Evolutionary conservation across 2,113 vertebrate genomes (phyloP).

Genomic region (Phylloscopus trochilus): DNA sequence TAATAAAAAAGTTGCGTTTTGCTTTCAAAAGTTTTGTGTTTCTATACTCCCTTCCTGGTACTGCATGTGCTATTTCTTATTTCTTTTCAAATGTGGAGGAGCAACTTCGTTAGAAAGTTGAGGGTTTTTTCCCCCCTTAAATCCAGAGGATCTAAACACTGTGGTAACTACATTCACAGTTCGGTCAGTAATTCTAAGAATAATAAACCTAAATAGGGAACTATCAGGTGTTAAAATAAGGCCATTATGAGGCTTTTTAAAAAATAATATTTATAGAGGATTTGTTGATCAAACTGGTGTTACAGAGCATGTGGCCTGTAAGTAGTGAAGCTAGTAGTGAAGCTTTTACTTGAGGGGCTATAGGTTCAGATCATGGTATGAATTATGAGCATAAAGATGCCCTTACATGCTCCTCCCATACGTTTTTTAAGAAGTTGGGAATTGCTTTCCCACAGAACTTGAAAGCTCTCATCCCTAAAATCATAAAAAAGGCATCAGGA

Average conservation of each 20-base stretch:
- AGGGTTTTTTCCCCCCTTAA: rapidly evolving
- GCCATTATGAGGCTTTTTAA: background rate
- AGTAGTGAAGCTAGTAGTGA: background rate
- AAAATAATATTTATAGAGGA: background rate
- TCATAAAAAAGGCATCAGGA: background rate
- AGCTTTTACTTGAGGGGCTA: background rate
- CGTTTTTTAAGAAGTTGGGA: background rate
- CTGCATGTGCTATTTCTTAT: background rate
- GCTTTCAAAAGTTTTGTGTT: background rate
- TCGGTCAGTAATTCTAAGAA: background rate
- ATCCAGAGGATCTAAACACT: background rate
- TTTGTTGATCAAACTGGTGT: background rate
- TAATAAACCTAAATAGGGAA: background rate
- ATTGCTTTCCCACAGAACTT: background rate
- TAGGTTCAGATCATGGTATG: background rate
- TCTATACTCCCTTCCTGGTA: background rate
- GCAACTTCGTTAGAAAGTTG: background rate
- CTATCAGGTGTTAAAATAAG: background rate
- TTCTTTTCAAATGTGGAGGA: background rate
- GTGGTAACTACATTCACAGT: background rate
- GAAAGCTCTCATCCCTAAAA: background rate
- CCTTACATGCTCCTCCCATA: rapidly evolving
- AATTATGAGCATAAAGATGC: background rate
- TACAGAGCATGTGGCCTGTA: background rate
- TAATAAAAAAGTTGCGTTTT: slow-evolving; percentile 55